phyloP scores from a whole-genome alignment of 1,140 invertebrate species.

The Holcopasites calliopsidis region DNA sequence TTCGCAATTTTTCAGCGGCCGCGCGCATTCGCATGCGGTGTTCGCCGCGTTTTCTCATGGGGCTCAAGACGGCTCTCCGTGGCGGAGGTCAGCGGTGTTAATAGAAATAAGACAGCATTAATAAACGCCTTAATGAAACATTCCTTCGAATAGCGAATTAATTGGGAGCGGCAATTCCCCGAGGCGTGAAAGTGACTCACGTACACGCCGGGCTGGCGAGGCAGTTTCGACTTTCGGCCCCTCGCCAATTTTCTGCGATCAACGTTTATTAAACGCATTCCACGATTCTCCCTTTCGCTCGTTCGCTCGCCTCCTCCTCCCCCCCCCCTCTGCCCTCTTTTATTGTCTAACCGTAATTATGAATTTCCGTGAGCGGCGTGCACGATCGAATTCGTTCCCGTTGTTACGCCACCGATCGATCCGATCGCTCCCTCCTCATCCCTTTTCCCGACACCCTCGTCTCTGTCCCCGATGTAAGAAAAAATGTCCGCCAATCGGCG shows the following conservation, averaged over 20 bases:
- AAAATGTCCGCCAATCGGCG: not conserved
- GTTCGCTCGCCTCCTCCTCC: too few species aligned
- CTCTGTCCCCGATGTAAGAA: not conserved
- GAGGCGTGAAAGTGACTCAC: constrained; percentile 68
- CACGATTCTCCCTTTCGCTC: constrained; percentile 30
- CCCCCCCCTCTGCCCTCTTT: not conserved
- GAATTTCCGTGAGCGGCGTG: constrained; percentile 40
- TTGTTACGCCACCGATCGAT: constrained; percentile 19
- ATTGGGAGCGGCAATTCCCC: constrained; percentile 67
- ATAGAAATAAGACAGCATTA: constrained; percentile 74
- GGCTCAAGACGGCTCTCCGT: constrained; percentile 48
- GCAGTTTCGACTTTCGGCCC: constrained; percentile 51
- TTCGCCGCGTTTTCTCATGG: constrained; percentile 56
- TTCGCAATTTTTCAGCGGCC: constrained; percentile 56
- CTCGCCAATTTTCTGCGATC: constrained; percentile 59
- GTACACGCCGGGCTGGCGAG: constrained; percentile 34
- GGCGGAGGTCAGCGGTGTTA: constrained; percentile 69
- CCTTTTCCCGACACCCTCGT: too few species aligned
- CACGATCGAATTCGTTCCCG: constrained; percentile 29
- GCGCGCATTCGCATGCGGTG: not conserved
- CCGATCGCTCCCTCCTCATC: not conserved
- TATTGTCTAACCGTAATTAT: constrained; percentile 50
- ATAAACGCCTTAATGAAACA: constrained; percentile 73
- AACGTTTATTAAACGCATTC: constrained; percentile 63
- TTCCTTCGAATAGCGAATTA: constrained; percentile 69